A percentile compares a stretch with the other conserved stretches of the same genome.
phyloP scores from a whole-genome alignment of 2,113 vertebrate genomes.

The Bostrychus sinensis region DNA sequence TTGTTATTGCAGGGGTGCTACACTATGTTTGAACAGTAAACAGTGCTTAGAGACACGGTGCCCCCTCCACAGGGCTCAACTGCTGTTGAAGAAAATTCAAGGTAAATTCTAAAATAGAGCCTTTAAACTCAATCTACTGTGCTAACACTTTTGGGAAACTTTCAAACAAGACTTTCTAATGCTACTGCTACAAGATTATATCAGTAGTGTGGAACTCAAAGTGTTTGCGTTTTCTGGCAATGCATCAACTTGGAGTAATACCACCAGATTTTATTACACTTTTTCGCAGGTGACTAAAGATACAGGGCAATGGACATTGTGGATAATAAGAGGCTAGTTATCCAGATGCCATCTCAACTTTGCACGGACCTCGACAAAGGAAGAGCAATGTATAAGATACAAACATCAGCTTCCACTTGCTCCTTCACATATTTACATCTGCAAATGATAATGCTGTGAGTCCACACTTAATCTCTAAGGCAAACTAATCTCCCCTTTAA shows the following conservation, averaged over 20 bases:
- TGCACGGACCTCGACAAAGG: conserved; percentile 8
- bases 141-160: conserved; percentile 3
- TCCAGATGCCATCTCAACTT: conserved; percentile 6
- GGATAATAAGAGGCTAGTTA: conserved; percentile 7
- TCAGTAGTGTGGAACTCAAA: background rate
- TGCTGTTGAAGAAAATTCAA: conserved; percentile 43
- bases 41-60: conserved; percentile 39
- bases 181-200: conserved; percentile 1
- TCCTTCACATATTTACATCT: conserved; percentile 47
- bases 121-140: conserved; percentile 22
- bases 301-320: background rate
- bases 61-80: conserved; percentile 33
- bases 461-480: conserved; percentile 65
- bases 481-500: conserved; percentile 81
- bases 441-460: conserved; percentile 61
- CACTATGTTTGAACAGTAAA: conserved; percentile 65
- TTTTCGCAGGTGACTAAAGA: background rate
- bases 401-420: conserved; percentile 17
- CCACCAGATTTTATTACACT: conserved; percentile 5
- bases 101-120: conserved; percentile 58
- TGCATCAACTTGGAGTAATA: background rate
- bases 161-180: background rate
- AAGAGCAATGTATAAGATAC: conserved; percentile 8
- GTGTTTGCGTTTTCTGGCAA: background rate
- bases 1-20: conserved; percentile 49